Evolutionary conservation across 2,797 vertebrate species (phyloP).

Genomic region (Chaenodraco wilsoni): DNA sequence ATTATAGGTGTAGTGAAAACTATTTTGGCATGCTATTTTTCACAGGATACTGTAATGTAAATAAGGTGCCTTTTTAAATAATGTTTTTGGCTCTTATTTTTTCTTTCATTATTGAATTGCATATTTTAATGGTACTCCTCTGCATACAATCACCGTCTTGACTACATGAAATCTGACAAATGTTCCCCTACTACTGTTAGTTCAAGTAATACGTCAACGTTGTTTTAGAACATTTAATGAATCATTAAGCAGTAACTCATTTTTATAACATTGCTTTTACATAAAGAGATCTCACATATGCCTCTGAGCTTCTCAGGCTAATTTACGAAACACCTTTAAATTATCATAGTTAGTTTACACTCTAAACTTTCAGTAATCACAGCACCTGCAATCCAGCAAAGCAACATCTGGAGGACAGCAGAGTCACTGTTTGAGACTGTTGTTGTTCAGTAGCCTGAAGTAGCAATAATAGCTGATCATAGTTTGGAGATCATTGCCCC

Average conservation of each 20-base stretch:
- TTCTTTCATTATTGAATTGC: not conserved
- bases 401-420: slow-evolving; percentile 30
- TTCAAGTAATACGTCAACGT: not conserved
- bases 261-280: not conserved
- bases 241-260: not conserved
- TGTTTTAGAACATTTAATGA: rapidly evolving
- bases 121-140: not conserved
- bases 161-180: not conserved
- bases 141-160: not conserved
- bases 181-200: not conserved
- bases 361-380: slow-evolving; percentile 14
- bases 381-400: slow-evolving; percentile 27
- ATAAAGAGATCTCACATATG: not conserved
- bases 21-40: not conserved
- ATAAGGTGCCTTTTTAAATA: not conserved
- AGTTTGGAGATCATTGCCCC: slow-evolving; percentile 43
- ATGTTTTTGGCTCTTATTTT: not conserved
- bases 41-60: not conserved
- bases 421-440: slow-evolving; percentile 24
- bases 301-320: not conserved
- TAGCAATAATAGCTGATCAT: slow-evolving; percentile 40
- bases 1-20: not conserved
- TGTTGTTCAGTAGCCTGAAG: slow-evolving; percentile 50
- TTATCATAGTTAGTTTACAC: not conserved
- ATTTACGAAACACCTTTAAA: not conserved